Evolutionary conservation across 2,113 vertebrate species (phyloP), one percentile per base, ranked within the genome.

Genomic region (Macrotis lagotis): DNA sequence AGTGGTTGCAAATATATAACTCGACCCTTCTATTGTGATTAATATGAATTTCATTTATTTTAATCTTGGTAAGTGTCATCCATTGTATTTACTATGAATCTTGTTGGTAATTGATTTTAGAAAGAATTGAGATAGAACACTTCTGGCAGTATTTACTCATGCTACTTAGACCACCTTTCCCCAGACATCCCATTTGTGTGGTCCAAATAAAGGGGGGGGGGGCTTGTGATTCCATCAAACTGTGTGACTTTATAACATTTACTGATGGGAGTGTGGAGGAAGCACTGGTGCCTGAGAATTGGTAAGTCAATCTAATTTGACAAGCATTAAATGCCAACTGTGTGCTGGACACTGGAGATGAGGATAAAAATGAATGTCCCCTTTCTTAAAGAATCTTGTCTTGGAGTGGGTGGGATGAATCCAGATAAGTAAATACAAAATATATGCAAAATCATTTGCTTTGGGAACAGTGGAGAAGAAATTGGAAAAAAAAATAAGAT

Each of bases 231-330:
- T 94, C 66, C 16, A 52, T 49, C 90, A 3, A 92, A 48, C 9
- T 83, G 93, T 91, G 44, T 95, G 59, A 37, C 47, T 74, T 49
- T 96, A 47, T 91, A 37, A 52, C 47, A 89, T 91, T 96, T 59
- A 96, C 51, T 7, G 92, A 2, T n/a, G 37, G n/a, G 37, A 22
- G 10, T 44, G 6, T 83, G 16, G 26, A 83, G 48, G 9, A 66
- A 91, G 19, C 49, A 89, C 11, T 93, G 28, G 44, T 74, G 92
- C 49, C 22, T 48, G 91, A 93, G 52, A 11, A 92, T 90, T 55
- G 66, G 19, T 24, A 19, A 22, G 22, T 83, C 37, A n/a, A 44
- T 83, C 66, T 44, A 44, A 83, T 83, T 44, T 83, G 66, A 44
- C 19, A 24, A 44, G n/a, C n/a, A 24, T 66, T 44, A 22, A 44